phyloP scores from a whole-genome alignment of 2,888 invertebrate species.

The Hecatera dysodea region DNA sequence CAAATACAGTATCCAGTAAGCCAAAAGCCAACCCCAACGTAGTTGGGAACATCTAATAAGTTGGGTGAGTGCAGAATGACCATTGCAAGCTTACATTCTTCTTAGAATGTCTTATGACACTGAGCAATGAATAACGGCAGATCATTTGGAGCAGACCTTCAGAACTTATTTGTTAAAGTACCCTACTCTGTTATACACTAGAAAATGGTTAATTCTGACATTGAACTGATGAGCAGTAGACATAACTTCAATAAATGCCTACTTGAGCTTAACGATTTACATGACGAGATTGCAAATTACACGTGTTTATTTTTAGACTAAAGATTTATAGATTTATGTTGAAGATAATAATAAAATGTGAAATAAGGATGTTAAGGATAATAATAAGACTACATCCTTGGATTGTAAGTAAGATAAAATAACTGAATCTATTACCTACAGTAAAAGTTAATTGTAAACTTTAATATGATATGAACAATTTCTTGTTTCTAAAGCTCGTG shows the following conservation, averaged over 20 bases:
- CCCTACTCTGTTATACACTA: conserved; percentile 55
- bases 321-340: conserved; percentile 6
- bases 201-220: conserved; percentile 68
- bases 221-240: conserved; percentile 54
- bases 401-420: not conserved
- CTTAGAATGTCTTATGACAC: no score
- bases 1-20: no score
- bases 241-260: conserved; percentile 34
- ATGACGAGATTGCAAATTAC: conserved; percentile 33
- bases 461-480: no score
- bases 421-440: no score
- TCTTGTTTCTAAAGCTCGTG: no score
- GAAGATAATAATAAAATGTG: conserved; percentile 9
- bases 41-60: no score
- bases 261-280: conserved; percentile 38
- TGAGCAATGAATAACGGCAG: not conserved
- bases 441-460: not conserved
- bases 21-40: no score
- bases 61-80: no score
- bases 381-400: conserved; percentile 10
- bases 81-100: no score
- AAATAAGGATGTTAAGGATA: not conserved
- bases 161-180: conserved; percentile 2
- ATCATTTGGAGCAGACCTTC: conserved; percentile 37
- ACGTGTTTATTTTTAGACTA: conserved; percentile 21